phyloP scores from a whole-genome alignment of 2,888 invertebrate species.

The Flexamia atlantica region DNA sequence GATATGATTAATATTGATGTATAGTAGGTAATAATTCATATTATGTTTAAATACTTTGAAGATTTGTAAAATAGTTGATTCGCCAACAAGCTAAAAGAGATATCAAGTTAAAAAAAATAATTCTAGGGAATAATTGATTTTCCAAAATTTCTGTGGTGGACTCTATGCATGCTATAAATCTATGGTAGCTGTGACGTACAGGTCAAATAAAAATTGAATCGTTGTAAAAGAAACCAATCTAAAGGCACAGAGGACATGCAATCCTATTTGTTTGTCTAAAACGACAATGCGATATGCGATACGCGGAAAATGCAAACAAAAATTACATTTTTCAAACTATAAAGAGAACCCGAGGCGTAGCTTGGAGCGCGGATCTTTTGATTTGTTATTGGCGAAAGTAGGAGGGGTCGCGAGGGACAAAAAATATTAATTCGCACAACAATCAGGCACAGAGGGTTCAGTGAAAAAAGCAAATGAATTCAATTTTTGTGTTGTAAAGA shows the following conservation, averaged over 20 bases:
- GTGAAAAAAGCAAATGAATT: slow-evolving; percentile 59
- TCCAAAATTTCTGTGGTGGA: neutral
- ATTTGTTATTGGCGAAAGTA: slow-evolving; percentile 54
- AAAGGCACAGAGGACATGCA: slow-evolving; percentile 51
- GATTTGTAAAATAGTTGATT: no score
- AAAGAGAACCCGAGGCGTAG: neutral
- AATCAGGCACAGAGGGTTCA: slow-evolving; percentile 47
- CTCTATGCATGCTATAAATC: neutral
- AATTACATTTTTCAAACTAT: slow-evolving; percentile 54
- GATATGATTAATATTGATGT: no score
- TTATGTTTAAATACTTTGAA: no score
- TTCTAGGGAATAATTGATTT: no score
- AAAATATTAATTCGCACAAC: slow-evolving; percentile 60
- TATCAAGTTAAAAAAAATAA: no score
- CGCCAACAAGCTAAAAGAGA: no score
- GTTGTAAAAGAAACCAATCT: slow-evolving; percentile 50
- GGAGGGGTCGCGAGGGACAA: slow-evolving; percentile 48
- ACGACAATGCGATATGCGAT: slow-evolving; percentile 48
- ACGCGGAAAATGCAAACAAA: slow-evolving; percentile 47
- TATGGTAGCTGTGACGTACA: neutral
- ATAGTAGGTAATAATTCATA: no score
- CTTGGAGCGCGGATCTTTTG: slow-evolving; percentile 55
- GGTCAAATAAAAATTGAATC: slow-evolving; percentile 44
- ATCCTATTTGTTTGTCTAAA: slow-evolving; percentile 56
- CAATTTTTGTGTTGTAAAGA: slow-evolving; percentile 60